Percentiles rank a stretch among this genome's conserved stretches.
Conservation (phyloP, 2,888 invertebrate genomes). For the Frankliniella fusca region DNA sequence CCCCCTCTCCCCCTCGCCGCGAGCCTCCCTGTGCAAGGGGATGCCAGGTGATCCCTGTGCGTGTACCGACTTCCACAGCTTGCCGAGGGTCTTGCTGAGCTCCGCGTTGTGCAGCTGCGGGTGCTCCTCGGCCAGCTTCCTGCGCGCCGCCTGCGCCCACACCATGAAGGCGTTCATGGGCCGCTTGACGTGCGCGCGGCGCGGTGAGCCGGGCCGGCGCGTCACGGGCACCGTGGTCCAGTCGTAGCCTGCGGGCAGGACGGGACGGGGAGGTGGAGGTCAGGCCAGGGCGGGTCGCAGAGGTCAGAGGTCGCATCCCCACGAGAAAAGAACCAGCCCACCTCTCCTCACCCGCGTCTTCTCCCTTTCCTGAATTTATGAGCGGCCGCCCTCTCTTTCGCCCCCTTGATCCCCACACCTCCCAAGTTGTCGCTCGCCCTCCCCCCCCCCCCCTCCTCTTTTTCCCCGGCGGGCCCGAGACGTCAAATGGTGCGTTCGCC, state of each 20-base stretch:
- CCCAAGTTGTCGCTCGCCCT: not conserved
- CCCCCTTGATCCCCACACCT: not conserved
- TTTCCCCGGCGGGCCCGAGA: not conserved
- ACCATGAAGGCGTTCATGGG: constrained; percentile 58
- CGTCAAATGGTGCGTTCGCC: constrained; percentile 2
- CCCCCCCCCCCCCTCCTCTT: not conserved
- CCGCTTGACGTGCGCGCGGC: constrained; percentile 52
- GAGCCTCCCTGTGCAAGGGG: no score
- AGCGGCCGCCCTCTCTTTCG: not conserved
- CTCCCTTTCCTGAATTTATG: not conserved
- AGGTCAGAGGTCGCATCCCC: no score
- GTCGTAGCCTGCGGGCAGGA: constrained; percentile 45
- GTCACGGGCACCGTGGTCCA: constrained; percentile 52
- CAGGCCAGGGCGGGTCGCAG: not conserved
- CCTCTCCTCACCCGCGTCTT: not conserved
- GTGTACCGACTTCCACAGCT: constrained; percentile 52
- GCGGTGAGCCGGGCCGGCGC: constrained; percentile 44
- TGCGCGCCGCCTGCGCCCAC: constrained; percentile 54
- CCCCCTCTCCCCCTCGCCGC: no score
- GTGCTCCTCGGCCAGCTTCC: constrained; percentile 52
- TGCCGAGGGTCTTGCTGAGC: constrained; percentile 54
- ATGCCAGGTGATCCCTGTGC: no score
- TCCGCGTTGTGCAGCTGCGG: constrained; percentile 55
- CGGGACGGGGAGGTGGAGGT: not conserved
- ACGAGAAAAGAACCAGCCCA: not conserved